Evolutionary conservation across 2,113 vertebrate species (phyloP).

Genomic region (Pseudopodoces humilis): DNA sequence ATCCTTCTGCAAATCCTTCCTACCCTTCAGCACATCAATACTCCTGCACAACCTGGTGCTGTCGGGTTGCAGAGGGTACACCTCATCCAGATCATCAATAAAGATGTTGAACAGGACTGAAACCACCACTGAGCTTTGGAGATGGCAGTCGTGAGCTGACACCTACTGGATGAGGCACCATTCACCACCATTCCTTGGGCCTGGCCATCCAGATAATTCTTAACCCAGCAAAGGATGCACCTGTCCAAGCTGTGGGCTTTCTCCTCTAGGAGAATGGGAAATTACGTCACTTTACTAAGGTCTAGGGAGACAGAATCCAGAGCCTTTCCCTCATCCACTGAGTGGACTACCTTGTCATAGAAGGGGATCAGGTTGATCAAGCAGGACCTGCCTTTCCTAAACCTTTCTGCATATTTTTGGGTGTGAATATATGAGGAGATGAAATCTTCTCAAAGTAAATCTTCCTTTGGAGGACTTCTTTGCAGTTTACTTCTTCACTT

Average conservation of each 20-base stretch:
- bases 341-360: neutral
- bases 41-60: neutral
- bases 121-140: no score
- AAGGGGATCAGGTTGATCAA: neutral
- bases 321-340: neutral
- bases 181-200: neutral
- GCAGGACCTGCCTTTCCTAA: neutral
- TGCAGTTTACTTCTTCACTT: no score
- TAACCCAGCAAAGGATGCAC: accelerated
- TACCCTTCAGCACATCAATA: neutral
- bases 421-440: neutral
- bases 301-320: neutral
- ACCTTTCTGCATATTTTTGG: neutral
- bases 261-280: neutral
- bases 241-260: accelerated
- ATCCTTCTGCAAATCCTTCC: neutral
- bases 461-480: neutral
- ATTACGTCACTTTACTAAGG: neutral
- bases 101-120: neutral
- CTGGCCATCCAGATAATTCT: neutral
- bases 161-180: neutral
- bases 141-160: accelerated
- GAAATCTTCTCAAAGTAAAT: neutral
- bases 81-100: neutral
- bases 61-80: neutral